Evolutionary conservation across 2,888 invertebrate genomes (phyloP), one percentile per base, ranked within the genome.

Genomic region (Ernsta delagoae): DNA sequence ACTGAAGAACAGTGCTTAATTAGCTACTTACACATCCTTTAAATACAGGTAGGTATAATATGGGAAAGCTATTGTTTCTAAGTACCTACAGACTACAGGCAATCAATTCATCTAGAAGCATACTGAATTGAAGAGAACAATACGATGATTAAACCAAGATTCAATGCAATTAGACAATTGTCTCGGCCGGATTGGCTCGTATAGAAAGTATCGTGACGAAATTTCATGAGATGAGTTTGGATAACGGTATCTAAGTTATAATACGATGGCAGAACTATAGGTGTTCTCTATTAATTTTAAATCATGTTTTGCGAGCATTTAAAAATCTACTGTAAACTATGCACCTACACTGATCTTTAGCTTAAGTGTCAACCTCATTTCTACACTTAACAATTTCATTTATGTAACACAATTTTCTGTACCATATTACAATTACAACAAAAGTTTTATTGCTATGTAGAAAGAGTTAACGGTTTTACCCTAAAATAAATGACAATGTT

Each of bases 151-250:
- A 54, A 43, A 67, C 34, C 53, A 12, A 43, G 66, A 67, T 67
- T 41, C 54, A 67, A 66, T 45, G 66, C 66, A 67, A 67, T 67
- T 67, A 67, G 43, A 65, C 66, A 60, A 67, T 67, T 16, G 66
- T 60, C 56, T 41, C 31, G 45, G 56, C 45, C 12, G 43, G 56
- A 45, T 67, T 56, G 67, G 45, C 53, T 39, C 8, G 43, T 31
- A 16, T 61, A 68, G 68, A 62, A 68, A 61, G 68, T 62, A 48
- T 16, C 39, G 36, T 68, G 50, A 53, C 59, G 66, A 66, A 66
- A 66, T 34, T 59, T 24, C 5, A 54, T 9, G 24, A 31, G 34
- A 24, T n/a, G 12, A 50, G n/a, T 34, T 45, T 62, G 34, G 24
- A 60, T 54, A 54, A 50, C 50, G 50, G 50, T 16, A 16, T 50